These are phyloP conservation scores for Drosophila emarginata DNA, from an alignment of 2,888 invertebrate genomes.

Conservation along the genomic window DNA sequence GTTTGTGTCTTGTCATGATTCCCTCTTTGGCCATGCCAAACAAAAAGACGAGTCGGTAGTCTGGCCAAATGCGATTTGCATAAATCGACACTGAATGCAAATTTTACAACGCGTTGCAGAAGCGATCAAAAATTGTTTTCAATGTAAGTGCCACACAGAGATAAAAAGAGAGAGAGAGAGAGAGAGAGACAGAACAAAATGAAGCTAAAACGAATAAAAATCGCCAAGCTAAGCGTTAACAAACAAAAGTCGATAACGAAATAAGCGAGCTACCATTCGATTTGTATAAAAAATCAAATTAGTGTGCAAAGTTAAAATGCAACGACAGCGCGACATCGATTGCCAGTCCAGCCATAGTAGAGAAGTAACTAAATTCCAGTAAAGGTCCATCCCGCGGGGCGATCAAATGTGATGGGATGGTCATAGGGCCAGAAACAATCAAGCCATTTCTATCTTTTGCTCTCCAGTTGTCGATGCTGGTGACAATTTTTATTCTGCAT, in stretches of 20 bases:
- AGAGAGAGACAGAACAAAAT: too few species aligned
- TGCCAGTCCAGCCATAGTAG: slow-evolving; percentile 10
- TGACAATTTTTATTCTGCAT: slow-evolving; percentile 34
- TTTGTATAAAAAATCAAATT: slow-evolving; percentile 72
- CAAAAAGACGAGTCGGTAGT: slow-evolving; percentile 16
- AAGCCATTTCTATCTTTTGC: slow-evolving; percentile 30
- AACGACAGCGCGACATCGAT: slow-evolving; percentile 22
- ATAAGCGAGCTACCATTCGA: slow-evolving; percentile 58
- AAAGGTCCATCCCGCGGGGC: slow-evolving; percentile 40
- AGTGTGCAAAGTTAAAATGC: slow-evolving; percentile 52
- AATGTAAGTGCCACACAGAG: slow-evolving; percentile 35
- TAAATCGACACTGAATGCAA: slow-evolving; percentile 80
- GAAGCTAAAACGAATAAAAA: slow-evolving; percentile 10
- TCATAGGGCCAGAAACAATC: slow-evolving; percentile 52
- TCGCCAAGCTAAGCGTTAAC: slow-evolving; percentile 72
- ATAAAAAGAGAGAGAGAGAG: background rate
- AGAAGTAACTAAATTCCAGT: slow-evolving; percentile 57
- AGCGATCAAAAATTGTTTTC: slow-evolving; percentile 58
- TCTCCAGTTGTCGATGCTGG: slow-evolving; percentile 40
- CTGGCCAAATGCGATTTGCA: slow-evolving; percentile 75
- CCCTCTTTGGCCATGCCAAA: background rate
- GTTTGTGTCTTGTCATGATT: slow-evolving; percentile 51
- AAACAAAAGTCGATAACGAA: slow-evolving; percentile 76
- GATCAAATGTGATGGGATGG: background rate
- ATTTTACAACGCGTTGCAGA: slow-evolving; percentile 59